phyloP scores from a whole-genome alignment of 2,113 vertebrate genomes.

The Psammodynastes pulverulentus region DNA sequence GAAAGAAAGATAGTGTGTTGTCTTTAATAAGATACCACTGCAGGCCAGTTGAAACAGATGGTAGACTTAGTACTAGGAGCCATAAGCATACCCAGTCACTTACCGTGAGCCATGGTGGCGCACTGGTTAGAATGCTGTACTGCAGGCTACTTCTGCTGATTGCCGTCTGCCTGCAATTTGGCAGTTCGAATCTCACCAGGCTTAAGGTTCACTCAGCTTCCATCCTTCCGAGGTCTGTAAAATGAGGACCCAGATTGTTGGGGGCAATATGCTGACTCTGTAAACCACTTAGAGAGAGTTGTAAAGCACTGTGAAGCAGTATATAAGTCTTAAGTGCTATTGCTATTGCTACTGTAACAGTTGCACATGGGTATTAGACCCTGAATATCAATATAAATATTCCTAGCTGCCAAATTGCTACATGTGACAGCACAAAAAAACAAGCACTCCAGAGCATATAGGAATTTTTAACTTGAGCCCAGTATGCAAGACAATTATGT shows the following conservation, averaged over 20 bases:
- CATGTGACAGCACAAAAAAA: neutral
- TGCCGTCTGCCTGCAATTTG: no score
- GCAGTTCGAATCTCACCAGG: no score
- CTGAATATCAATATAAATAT: neutral
- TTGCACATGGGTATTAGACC: neutral
- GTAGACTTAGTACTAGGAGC: neutral
- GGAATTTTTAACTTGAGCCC: neutral
- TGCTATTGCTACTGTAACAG: neutral
- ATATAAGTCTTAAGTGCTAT: no score
- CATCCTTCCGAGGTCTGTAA: no score
- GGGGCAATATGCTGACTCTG: no score
- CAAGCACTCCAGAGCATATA: neutral
- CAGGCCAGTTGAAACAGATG: neutral
- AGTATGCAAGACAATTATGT: neutral
- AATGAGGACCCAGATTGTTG: no score
- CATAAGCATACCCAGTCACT: neutral
- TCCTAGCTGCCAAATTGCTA: neutral
- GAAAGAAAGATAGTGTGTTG: neutral
- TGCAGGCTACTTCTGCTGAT: no score
- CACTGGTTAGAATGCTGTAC: no score
- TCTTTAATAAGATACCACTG: neutral
- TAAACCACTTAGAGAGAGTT: no score
- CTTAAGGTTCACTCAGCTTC: no score
- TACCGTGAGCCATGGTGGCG: no score
- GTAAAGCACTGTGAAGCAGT: no score